Evolutionary conservation across 2,888 invertebrate species (phyloP).

Genomic region (Euzophera pinguis): DNA sequence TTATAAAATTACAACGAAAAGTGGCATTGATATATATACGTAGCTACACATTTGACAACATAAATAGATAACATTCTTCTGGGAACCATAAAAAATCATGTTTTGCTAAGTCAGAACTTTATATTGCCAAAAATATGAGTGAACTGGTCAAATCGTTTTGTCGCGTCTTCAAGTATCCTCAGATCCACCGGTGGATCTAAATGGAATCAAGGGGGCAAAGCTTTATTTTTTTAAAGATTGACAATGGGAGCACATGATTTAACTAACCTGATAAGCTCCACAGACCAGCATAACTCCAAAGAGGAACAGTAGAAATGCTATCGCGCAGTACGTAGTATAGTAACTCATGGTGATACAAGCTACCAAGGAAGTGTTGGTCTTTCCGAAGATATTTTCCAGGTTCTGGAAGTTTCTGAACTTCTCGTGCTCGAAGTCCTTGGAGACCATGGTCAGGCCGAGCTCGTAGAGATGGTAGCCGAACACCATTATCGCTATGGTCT

Average conservation of each 20-base stretch:
- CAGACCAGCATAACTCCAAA: conserved; percentile 55
- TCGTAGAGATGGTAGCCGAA: conserved; percentile 56
- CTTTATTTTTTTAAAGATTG: too few species aligned
- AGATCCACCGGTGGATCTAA: too few species aligned
- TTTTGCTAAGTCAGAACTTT: too few species aligned
- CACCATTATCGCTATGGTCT: conserved; percentile 62
- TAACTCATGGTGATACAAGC: conserved; percentile 51
- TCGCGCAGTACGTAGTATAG: conserved; percentile 50
- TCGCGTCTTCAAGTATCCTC: too few species aligned
- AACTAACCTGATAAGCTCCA: conserved; percentile 59
- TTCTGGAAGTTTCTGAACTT: conserved; percentile 61
- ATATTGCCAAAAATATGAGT: too few species aligned
- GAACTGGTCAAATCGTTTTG: too few species aligned
- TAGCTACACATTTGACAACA: too few species aligned
- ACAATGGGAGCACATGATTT: not conserved
- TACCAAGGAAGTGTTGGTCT: conserved; percentile 48
- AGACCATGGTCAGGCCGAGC: conserved; percentile 50
- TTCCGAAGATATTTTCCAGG: conserved; percentile 59
- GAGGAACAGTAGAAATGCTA: conserved; percentile 54
- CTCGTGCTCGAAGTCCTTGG: conserved; percentile 45
- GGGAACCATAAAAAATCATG: too few species aligned
- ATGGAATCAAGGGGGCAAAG: too few species aligned
- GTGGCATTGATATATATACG: too few species aligned
- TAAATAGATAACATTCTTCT: too few species aligned
- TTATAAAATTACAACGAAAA: too few species aligned